A percentile compares a stretch with the other conserved stretches of the same genome.
Conservation (phyloP, 2,797 vertebrate species). For the Loriculus beryllinus region DNA sequence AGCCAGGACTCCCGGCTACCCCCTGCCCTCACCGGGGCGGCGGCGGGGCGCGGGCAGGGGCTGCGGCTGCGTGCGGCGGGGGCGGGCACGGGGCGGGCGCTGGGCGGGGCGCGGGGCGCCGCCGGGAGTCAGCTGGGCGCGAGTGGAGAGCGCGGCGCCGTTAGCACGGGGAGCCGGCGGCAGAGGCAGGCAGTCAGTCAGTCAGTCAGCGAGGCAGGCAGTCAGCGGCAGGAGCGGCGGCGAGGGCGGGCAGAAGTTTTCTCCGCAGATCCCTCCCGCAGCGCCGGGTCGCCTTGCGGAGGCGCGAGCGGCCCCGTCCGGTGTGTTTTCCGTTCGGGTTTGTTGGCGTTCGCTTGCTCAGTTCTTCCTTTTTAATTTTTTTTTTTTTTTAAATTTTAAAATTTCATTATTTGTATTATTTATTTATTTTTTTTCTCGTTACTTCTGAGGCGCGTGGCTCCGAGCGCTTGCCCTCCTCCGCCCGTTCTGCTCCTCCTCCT, state of each 20-base stretch:
- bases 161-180: not conserved
- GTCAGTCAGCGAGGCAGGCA: not conserved
- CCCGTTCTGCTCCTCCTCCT: not conserved
- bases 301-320: not conserved
- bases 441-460: not conserved
- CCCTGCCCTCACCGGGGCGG: not conserved
- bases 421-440: not conserved
- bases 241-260: not conserved
- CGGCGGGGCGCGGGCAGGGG: not conserved
- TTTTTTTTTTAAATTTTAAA: not conserved
- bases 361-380: no score
- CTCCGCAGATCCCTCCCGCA: not conserved
- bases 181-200: not conserved
- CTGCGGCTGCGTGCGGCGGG: constrained; percentile 41
- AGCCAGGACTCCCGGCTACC: not conserved
- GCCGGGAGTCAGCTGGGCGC: constrained; percentile 34
- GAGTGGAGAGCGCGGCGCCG: not conserved
- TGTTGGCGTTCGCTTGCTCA: not conserved
- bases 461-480: not conserved
- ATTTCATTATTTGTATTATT: not conserved
- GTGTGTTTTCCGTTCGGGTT: not conserved
- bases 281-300: not conserved
- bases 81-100: not conserved
- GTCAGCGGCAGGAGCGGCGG: not conserved
- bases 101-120: not conserved